Evolutionary conservation across 2,797 vertebrate genomes (phyloP), one percentile per base, ranked within the genome.

Genomic region (Decapterus maruadsi): DNA sequence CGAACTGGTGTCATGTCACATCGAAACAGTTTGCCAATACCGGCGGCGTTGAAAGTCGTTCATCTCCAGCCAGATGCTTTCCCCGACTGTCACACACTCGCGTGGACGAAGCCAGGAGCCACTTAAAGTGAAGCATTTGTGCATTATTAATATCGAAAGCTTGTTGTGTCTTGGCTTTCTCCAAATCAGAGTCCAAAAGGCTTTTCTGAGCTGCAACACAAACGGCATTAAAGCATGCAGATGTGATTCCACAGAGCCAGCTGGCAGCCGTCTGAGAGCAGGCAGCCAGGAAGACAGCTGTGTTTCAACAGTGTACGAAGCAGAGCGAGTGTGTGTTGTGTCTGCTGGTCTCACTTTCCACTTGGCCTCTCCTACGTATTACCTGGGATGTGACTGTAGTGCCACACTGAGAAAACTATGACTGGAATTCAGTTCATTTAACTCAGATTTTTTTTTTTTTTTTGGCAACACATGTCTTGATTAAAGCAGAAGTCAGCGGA

Each of bases 61-160:
- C 42, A 53, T 67, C 56, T 62, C n/a, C 0, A 1, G 70, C 80
- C 54, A 60, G 48, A 71, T 46, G 19, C 19, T 8, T 29, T 29
- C 8, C 34, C 55, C 56, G 26, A 54, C 51, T 38, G 60, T 45
- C 45, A 38, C 29, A 74, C 60, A 50, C 11, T 0, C 22, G 57
- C 34, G 8, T 59, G 42, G 63, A 42, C 42, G 22, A 34, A 38
- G 57, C 36, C 64, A 68, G 59, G 16, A 57, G 63, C 20, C 57
- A 57, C 62, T 81, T 72, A 73, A 73, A 58, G 38, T 29, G 53
- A 71, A 29, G 65, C 78, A 64, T 63, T 66, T 42, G 70, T 83
- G 61, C 70, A 60, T 76, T 64, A 83, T 63, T 68, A 60, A 77
- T 42, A 45, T 40, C 42, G 54, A 50, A 65, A 70, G 36, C 56